A percentile compares a stretch with the other conserved stretches of the same genome.
Conservation (phyloP, 1,140 invertebrate species). For the Drosophila sulfurigaster region DNA sequence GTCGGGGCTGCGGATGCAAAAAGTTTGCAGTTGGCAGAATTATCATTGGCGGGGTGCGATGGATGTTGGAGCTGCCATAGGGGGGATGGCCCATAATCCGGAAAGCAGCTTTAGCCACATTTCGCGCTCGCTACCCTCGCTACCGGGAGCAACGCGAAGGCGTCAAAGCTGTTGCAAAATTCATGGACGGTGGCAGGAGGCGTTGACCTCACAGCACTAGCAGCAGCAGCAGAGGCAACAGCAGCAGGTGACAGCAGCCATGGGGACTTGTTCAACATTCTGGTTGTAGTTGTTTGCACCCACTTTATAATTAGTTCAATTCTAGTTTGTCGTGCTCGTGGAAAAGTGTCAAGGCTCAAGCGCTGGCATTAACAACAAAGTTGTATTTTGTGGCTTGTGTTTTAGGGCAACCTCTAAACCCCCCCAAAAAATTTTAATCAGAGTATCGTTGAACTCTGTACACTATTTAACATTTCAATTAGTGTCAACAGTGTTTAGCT, state of each 20-base stretch:
- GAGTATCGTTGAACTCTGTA: not conserved
- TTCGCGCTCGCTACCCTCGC: conserved; percentile 62
- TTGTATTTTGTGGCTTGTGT: conserved; percentile 1
- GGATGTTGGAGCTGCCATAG: not conserved
- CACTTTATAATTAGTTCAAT: conserved; percentile 74
- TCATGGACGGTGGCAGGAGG: conserved; percentile 33
- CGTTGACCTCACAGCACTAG: conserved; percentile 16
- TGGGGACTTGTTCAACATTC: conserved; percentile 49
- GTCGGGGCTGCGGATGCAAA: conserved; percentile 29
- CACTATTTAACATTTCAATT: not conserved
- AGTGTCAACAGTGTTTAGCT: not conserved
- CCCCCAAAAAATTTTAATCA: too few species aligned
- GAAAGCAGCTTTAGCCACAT: conserved; percentile 72
- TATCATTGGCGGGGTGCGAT: conserved; percentile 32
- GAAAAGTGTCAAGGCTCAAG: conserved; percentile 39
- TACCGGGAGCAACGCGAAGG: conserved; percentile 20
- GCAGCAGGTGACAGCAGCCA: conserved; percentile 29
- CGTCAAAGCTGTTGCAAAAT: conserved; percentile 55
- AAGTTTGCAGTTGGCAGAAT: conserved; percentile 61
- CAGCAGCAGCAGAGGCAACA: not conserved
- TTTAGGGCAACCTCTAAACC: not conserved
- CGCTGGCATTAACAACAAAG: conserved; percentile 6
- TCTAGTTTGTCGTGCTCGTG: conserved; percentile 31
- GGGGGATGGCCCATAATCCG: conserved; percentile 54
- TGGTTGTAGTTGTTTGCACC: conserved; percentile 44